Evolutionary conservation across 2,797 vertebrate species (phyloP).

Genomic region (Melanotaenia boesemani): DNA sequence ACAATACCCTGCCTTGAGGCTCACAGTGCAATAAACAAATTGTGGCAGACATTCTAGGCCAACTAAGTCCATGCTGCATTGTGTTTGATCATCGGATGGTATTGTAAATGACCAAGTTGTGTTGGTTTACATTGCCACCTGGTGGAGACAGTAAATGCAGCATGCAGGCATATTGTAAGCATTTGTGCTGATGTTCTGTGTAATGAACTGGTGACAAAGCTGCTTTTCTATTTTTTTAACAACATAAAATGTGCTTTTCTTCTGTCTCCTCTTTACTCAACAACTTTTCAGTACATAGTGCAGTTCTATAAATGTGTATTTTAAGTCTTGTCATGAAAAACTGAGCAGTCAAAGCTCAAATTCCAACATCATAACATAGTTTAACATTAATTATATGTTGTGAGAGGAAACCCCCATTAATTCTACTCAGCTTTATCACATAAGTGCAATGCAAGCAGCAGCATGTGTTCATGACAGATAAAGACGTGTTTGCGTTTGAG

Average conservation of each 20-base stretch:
- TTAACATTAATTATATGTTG: not conserved
- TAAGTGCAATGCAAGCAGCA: slow-evolving; percentile 39
- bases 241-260: not conserved
- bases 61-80: slow-evolving; percentile 31
- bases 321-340: not conserved
- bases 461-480: slow-evolving; percentile 76
- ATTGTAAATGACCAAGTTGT: slow-evolving; percentile 3
- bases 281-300: not conserved
- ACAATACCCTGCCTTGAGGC: not conserved
- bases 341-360: not conserved
- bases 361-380: not conserved
- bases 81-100: slow-evolving; percentile 38
- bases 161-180: not conserved
- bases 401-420: slow-evolving; percentile 44
- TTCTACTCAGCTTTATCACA: slow-evolving; percentile 2
- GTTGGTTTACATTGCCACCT: slow-evolving; percentile 63
- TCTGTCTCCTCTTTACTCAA: not conserved
- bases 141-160: slow-evolving; percentile 31
- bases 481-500: slow-evolving; percentile 61
- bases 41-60: slow-evolving; percentile 46
- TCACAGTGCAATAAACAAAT: slow-evolving; percentile 38
- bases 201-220: not conserved
- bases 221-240: too few relatives aligned
- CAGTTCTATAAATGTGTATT: not conserved
- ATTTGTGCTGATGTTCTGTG: not conserved